phyloP scores from a whole-genome alignment of 2,888 invertebrate genomes.

The Drosophila imparisetae region DNA sequence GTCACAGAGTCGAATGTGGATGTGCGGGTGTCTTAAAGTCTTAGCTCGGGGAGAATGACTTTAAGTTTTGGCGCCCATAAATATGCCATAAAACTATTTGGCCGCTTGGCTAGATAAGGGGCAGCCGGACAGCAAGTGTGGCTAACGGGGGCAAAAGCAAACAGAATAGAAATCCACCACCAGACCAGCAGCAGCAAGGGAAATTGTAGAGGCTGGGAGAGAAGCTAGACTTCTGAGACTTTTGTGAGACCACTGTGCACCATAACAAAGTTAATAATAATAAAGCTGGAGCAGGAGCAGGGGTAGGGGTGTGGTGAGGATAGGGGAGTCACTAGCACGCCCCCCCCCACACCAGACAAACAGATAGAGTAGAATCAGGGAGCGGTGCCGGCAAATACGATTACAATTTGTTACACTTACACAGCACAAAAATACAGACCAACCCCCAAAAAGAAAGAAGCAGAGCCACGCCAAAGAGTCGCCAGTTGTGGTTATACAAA shows the following conservation, averaged over 20 bases:
- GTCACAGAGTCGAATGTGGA: slow-evolving; percentile 56
- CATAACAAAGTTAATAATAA: slow-evolving; percentile 78
- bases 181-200: slow-evolving; percentile 14
- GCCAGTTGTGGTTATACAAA: slow-evolving; percentile 73
- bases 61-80: slow-evolving; percentile 76
- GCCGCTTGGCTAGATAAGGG: slow-evolving; percentile 70
- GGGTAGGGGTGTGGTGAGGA: slow-evolving; percentile 10
- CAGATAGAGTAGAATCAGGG: slow-evolving; percentile 40
- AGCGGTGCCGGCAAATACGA: slow-evolving; percentile 68
- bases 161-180: slow-evolving; percentile 29
- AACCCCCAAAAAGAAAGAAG: slow-evolving; percentile 24
- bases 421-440: slow-evolving; percentile 70
- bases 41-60: slow-evolving; percentile 59
- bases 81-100: slow-evolving; percentile 78
- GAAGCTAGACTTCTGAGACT: slow-evolving; percentile 57
- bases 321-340: slow-evolving; percentile 48
- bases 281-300: slow-evolving; percentile 53
- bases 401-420: slow-evolving; percentile 79
- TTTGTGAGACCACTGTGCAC: slow-evolving; percentile 50
- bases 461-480: slow-evolving; percentile 64
- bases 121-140: slow-evolving; percentile 68
- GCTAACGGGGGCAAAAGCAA: slow-evolving; percentile 41
- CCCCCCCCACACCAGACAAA: slow-evolving; percentile 47
- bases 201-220: slow-evolving; percentile 24
- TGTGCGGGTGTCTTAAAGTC: slow-evolving; percentile 69